A percentile compares a stretch with the other conserved stretches of the same genome.
Conservation (phyloP, 2,113 vertebrate genomes). For the Mormoops blainvillei region DNA sequence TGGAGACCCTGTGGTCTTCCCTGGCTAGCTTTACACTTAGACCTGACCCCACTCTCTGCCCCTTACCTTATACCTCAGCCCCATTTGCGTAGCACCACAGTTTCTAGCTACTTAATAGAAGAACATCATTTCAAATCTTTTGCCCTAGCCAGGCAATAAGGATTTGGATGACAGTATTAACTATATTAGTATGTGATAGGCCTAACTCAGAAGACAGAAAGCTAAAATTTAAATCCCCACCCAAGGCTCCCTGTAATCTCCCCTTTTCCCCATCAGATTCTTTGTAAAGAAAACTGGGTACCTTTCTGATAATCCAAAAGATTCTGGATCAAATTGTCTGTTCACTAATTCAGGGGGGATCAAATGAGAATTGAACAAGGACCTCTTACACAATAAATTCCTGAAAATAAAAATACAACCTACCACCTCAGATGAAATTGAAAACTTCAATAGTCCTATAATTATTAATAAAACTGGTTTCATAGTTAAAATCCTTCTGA, state of each 20-base stretch:
- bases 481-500: neutral
- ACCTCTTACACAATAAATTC: neutral
- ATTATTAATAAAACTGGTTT: neutral
- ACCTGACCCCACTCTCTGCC: neutral
- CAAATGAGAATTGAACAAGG: conserved; percentile 3
- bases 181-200: neutral
- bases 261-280: neutral
- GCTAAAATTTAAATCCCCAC: neutral
- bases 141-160: neutral
- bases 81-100: neutral
- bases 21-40: neutral
- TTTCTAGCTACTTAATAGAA: neutral
- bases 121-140: neutral
- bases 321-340: neutral
- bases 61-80: neutral
- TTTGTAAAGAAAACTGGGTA: neutral
- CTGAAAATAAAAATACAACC: neutral
- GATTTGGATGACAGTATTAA: neutral
- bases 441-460: neutral
- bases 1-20: neutral
- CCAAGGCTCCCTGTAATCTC: neutral
- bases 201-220: neutral
- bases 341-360: neutral
- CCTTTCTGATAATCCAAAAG: neutral
- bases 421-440: neutral